Evolutionary conservation across 1,140 invertebrate genomes (phyloP).

Genomic region (Semibalanus balanoides): DNA sequence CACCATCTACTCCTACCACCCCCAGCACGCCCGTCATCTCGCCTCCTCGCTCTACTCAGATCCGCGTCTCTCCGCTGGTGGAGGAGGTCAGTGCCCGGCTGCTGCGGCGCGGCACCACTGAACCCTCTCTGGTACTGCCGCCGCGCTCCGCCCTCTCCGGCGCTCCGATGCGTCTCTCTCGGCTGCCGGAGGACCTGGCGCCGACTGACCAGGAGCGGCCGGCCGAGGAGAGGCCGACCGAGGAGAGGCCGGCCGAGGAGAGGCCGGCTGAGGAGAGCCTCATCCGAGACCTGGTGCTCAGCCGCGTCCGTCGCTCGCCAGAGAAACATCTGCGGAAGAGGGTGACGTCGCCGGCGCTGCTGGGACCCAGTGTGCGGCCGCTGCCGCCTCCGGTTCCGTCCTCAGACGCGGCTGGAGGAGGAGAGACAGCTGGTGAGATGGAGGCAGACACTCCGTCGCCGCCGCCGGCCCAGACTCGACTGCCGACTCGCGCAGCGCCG

Average conservation of each 20-base stretch:
- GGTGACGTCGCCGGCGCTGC: neutral
- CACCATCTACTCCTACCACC: too few relatives aligned
- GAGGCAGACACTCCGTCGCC: neutral
- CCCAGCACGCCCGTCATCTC: too few relatives aligned
- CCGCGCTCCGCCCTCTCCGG: neutral
- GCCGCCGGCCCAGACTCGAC: neutral
- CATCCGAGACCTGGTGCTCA: neutral
- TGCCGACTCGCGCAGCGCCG: neutral
- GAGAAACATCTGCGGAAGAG: neutral
- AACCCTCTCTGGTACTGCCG: neutral
- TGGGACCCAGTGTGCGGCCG: neutral
- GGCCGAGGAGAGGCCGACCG: neutral
- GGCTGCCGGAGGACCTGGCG: neutral
- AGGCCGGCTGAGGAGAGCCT: neutral
- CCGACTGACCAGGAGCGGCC: too few relatives aligned
- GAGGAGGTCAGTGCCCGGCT: neutral
- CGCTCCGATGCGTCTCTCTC: neutral
- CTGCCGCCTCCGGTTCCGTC: neutral
- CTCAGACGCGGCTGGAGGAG: neutral
- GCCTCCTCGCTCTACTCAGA: too few relatives aligned
- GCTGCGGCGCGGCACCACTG: neutral
- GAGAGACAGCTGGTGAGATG: neutral
- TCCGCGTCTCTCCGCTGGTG: neutral
- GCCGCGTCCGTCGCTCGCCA: neutral
- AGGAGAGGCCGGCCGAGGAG: neutral